phyloP scores from a whole-genome alignment of 2,797 vertebrate genomes.

The Sebastes nivosus region DNA sequence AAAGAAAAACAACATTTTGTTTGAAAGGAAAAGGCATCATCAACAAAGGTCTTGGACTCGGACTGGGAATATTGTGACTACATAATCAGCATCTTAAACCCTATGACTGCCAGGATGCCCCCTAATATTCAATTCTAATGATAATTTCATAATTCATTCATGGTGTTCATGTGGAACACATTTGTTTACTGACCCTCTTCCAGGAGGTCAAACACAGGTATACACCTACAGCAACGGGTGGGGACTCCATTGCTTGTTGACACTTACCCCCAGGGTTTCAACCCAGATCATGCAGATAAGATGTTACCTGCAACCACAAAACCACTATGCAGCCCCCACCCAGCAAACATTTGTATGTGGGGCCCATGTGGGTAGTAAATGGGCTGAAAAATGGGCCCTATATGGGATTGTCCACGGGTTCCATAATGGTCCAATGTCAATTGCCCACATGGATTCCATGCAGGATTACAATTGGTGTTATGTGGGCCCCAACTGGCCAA shows the following conservation, averaged over 20 bases:
- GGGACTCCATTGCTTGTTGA: not conserved
- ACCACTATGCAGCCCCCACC: not conserved
- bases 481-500: too few species aligned
- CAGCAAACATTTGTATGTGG: too few species aligned
- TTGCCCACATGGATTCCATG: too few species aligned
- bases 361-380: too few species aligned
- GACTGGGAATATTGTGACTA: not conserved
- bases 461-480: too few species aligned
- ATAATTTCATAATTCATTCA: not conserved
- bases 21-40: not conserved
- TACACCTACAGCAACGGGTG: not conserved
- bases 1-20: constrained; percentile 34
- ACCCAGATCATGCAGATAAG: not conserved
- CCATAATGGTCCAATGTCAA: too few species aligned
- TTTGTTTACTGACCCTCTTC: not conserved
- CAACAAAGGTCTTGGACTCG: not conserved
- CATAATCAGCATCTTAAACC: not conserved
- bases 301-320: not conserved
- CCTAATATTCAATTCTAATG: not conserved
- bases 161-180: not conserved
- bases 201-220: not conserved
- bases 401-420: too few species aligned
- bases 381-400: too few species aligned
- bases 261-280: not conserved
- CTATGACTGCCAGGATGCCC: not conserved